Percentiles rank a stretch among this genome's conserved stretches.
These are phyloP conservation scores for Zhengitettix transpicula DNA, from an alignment of 2,888 invertebrate genomes.

Conservation along the genomic window DNA sequence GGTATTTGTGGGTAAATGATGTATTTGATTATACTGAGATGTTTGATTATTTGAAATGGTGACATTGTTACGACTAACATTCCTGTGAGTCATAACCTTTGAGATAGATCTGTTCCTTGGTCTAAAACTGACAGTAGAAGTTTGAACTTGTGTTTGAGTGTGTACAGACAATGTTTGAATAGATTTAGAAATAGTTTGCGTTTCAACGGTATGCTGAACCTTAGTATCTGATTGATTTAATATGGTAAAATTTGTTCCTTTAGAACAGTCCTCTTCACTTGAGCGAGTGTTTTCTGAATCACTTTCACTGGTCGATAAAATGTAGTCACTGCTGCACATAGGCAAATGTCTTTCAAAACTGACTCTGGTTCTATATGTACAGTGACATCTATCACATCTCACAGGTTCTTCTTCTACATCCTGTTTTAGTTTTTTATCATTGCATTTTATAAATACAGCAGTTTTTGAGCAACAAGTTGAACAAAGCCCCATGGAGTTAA, in stretches of 20 bases:
- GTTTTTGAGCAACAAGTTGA: background rate
- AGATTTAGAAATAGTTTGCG: background rate
- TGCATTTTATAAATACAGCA: background rate
- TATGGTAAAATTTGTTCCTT: background rate
- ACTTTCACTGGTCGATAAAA: conserved; percentile 60
- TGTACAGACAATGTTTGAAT: background rate
- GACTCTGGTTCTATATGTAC: conserved; percentile 67
- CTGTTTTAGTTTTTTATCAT: conserved; percentile 10
- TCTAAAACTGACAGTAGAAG: background rate
- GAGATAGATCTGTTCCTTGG: background rate
- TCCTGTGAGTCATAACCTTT: background rate
- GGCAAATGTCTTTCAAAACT: conserved; percentile 65
- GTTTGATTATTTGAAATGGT: background rate
- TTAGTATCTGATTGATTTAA: background rate
- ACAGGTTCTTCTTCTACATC: conserved; percentile 54
- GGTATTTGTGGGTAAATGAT: too few relatives aligned
- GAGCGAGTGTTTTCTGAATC: conserved; percentile 44
- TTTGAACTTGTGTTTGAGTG: background rate
- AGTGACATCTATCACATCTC: conserved; percentile 72
- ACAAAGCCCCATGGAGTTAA: conserved; percentile 10
- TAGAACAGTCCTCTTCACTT: conserved; percentile 8
- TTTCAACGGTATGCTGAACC: background rate
- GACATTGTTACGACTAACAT: background rate
- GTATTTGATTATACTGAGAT: background rate
- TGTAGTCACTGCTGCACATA: conserved; percentile 47